Conservation (phyloP, 37 sponge, comb jelly and placozoan species). For the Geodia barretti region DNA sequence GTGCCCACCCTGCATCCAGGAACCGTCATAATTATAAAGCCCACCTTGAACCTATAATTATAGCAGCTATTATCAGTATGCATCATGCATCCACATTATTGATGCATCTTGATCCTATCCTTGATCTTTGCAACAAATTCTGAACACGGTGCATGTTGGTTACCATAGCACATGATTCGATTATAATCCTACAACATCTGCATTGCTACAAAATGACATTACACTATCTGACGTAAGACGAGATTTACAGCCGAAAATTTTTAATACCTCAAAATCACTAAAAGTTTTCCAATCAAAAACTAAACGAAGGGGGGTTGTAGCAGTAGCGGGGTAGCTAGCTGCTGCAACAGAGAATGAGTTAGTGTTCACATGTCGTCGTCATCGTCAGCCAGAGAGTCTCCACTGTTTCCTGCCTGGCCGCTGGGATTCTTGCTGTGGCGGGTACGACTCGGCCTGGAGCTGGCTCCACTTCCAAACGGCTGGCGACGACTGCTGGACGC, state of each 20-base stretch:
- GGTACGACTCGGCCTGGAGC: not conserved
- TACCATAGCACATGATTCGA: no score
- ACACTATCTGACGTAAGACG: not conserved
- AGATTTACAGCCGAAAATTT: not conserved
- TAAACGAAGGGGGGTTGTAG: not conserved
- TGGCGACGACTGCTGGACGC: no score
- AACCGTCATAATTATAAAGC: not conserved
- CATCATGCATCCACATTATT: not conserved
- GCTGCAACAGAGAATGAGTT: not conserved
- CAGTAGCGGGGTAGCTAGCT: no score
- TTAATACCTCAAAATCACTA: not conserved
- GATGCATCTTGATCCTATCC: no score
- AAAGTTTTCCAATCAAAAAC: not conserved
- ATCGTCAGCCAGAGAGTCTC: conserved; percentile 68
- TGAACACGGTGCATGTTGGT: no score
- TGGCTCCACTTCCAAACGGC: no score
- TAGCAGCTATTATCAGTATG: not conserved
- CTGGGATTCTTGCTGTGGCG: conserved; percentile 1
- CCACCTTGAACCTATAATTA: not conserved
- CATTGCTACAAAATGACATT: not conserved
- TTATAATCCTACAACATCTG: no score
- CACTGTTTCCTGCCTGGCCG: conserved; percentile 54
- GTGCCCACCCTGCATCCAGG: no score
- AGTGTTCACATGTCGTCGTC: conserved; percentile 42
- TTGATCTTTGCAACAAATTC: no score